Evolutionary conservation across 2,113 vertebrate genomes (phyloP), one percentile per base, ranked within the genome.

Genomic region (Hiodon tergisus): DNA sequence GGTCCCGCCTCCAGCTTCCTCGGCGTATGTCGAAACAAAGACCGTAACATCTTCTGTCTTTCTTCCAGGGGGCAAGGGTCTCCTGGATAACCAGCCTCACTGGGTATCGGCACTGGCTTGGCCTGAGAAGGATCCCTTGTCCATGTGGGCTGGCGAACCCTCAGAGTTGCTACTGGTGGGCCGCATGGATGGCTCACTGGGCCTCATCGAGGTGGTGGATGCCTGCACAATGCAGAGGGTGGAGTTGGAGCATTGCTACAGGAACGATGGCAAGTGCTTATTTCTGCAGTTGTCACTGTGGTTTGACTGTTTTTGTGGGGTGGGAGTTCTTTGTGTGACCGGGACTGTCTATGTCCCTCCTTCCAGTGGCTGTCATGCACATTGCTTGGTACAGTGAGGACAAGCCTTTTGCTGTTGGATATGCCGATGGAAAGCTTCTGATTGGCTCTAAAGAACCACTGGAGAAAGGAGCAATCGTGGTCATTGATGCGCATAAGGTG

Each of bases 331-430:
- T 14, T 67, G 1, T 71, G 6, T 78, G 58, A 73, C 4, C 62
- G 2, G 67, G 75, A 6, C 58, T 71, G 65, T 48, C 71, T 66
- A 67, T 77, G 0, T 78, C 52, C 52, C 81, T 11, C 57, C 10
- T 77, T 67, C 16, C 51, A 99, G 97, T 96, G 78, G 94, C 95
- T 50, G 93, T 98, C 77, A 96, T 94, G 67, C 92, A 94, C 82
- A 94, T 99, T 2, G 94, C 95, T 55, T 99, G 97, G 97, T 95
- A 92, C 89, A 95, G 94, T 61, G 96, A 97, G 83, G 96, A 98
- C 82, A 93, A 88, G 77, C 94, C 95, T 0, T 99, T 98, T 84
- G 96, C 95, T 10, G 92, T 97, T 47, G 97, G 97, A 71, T 99
- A 97, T 77, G 92, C 95, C 13, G 97, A 99, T 81, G 97, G 97